Conservation (phyloP, 23 tunicate species). For the Diplosoma virens region DNA sequence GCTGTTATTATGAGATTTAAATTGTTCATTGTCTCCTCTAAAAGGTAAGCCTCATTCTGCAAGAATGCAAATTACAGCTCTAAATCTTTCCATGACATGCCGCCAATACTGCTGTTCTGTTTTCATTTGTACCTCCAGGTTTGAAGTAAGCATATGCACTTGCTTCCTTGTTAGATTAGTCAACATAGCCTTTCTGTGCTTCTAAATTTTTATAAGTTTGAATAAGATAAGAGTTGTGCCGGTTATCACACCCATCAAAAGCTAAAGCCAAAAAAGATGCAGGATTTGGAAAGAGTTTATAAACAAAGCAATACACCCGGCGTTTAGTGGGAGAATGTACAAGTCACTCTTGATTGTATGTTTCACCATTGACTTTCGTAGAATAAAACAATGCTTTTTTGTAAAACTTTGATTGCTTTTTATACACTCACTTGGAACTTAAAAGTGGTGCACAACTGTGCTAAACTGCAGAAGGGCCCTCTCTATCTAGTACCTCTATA, state of each 20-base stretch:
- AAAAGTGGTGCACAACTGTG: slow-evolving; percentile 10
- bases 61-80: slow-evolving; percentile 1
- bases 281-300: slow-evolving; percentile 1
- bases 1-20: slow-evolving; percentile 38
- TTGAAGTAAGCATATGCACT: slow-evolving; percentile 33
- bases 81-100: slow-evolving; percentile 38
- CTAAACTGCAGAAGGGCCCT: slow-evolving; percentile 27
- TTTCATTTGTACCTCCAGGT: slow-evolving; percentile 22
- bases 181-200: slow-evolving; percentile 12
- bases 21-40: slow-evolving; percentile 32
- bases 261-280: slow-evolving; percentile 19
- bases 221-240: slow-evolving; percentile 17
- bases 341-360: slow-evolving; percentile 17
- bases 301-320: slow-evolving; percentile 18
- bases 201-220: slow-evolving; percentile 26
- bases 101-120: slow-evolving; percentile 43
- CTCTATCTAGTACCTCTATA: slow-evolving; percentile 18
- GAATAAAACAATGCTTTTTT: background rate
- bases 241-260: slow-evolving; percentile 32
- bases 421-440: slow-evolving; percentile 19
- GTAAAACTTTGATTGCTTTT: slow-evolving; percentile 8
- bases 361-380: slow-evolving; percentile 14
- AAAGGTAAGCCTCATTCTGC: slow-evolving; percentile 25
- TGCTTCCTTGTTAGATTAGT: slow-evolving; percentile 20
- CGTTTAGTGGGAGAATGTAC: slow-evolving; percentile 23